Evolutionary conservation across 2,113 vertebrate species (phyloP).

Genomic region (Hyperoodon ampullatus): DNA sequence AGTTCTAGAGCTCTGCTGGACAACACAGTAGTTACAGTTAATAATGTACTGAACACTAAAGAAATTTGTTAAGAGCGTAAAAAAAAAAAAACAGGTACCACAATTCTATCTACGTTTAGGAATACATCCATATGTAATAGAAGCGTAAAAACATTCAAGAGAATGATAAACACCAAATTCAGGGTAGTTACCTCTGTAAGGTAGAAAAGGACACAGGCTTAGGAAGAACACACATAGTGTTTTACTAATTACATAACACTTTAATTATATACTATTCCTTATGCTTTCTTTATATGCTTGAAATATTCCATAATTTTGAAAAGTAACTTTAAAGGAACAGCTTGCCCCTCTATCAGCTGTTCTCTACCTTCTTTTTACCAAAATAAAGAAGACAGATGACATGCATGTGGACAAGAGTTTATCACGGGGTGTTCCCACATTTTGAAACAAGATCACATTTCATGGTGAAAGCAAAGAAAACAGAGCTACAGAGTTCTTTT

Average conservation of each 20-base stretch:
- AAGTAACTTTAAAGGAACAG: constrained; percentile 16
- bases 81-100: not conserved
- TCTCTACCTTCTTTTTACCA: not conserved
- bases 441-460: constrained; percentile 27
- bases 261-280: not conserved
- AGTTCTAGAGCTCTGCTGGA: not conserved
- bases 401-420: not conserved
- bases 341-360: not conserved
- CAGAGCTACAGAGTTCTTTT: not conserved
- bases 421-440: not conserved
- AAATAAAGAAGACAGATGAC: not conserved
- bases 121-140: not conserved
- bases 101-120: not conserved
- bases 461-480: not conserved
- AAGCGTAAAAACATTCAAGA: too few species aligned
- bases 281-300: not conserved
- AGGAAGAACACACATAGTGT: not conserved
- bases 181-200: not conserved
- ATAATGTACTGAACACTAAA: not conserved
- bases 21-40: not conserved
- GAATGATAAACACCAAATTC: not conserved
- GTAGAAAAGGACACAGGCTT: not conserved
- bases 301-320: not conserved
- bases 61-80: not conserved
- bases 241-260: not conserved